Evolutionary conservation across 2,113 vertebrate species (phyloP), one percentile per base, ranked within the genome.

Genomic region (Ardeotis arabs): DNA sequence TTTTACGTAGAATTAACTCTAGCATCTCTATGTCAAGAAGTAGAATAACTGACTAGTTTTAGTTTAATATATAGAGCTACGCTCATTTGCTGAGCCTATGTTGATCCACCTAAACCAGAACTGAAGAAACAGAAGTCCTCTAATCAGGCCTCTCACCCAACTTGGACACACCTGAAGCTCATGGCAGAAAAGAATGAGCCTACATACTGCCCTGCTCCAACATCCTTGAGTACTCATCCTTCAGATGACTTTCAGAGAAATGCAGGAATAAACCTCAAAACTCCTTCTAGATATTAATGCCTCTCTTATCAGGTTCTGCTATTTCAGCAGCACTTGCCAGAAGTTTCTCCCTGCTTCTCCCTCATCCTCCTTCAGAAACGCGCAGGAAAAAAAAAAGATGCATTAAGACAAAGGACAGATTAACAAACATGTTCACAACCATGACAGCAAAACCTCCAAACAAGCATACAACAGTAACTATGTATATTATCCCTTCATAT

Each of bases 181-280:
- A 62, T 1, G 1, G 21, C 10, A 50, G 27, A 50, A 15, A 45
- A 67, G 24, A 63, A 47, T 24, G 9, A 64, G 49, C 21, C 7
- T 3, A 59, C 4, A 25, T 23, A 45, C 21, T 27, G 55, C 52
- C 39, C 31, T 39, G 29, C 33, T 27, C 11, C 0, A 2, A 28
- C 1, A 76, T 3, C 10, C 37, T 31, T 9, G 4, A 69, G 28
- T 25, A 80, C 15, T 6, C 0, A 0, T 44, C 44, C 37, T 64
- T 63, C 67, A 74, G 20, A 58, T 21, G 5, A 62, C 49, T 37
- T 3, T 29, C 37, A 55, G 13, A 55, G 15, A 92, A 82, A 31
- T 9, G 10, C 37, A 72, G 6, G 12, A 79, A 49, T 14, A 84
- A 77, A 77, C 10, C 8, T 14, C 12, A 59, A 41, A 92, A 60